Conservation (phyloP, 2,113 vertebrate species). For the Emydocephalus ijimae region DNA sequence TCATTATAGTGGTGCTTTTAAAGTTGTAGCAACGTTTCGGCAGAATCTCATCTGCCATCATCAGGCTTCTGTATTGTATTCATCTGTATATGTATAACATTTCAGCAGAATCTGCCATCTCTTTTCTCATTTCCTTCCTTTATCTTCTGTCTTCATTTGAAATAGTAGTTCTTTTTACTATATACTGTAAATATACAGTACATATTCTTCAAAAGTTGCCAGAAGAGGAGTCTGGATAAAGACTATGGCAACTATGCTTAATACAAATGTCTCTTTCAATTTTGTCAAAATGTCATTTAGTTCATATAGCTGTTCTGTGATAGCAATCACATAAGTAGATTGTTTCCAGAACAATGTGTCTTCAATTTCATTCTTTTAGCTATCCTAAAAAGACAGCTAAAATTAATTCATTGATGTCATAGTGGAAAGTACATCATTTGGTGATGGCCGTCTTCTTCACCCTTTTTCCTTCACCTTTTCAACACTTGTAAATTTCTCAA, state of each 20-base stretch:
- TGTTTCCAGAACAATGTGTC: background rate
- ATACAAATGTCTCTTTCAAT: slow-evolving; percentile 8
- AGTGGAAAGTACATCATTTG: background rate
- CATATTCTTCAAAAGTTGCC: background rate
- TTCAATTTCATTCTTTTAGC: background rate
- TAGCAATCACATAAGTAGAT: background rate
- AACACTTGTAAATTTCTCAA: background rate
- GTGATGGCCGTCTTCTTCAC: background rate
- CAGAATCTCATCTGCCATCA: too few species aligned
- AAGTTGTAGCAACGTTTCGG: too few species aligned
- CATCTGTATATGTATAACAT: too few species aligned
- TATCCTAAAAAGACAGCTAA: background rate
- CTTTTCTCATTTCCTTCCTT: background rate
- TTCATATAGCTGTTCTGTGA: background rate
- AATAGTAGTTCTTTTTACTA: background rate
- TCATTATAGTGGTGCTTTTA: too few species aligned
- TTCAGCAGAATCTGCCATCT: too few species aligned
- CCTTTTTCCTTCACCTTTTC: background rate
- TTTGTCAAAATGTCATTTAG: background rate
- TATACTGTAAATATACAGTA: background rate
- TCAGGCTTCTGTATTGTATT: too few species aligned
- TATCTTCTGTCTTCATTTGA: background rate
- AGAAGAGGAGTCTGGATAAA: background rate
- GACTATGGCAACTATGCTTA: background rate
- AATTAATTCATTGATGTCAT: background rate